Evolutionary conservation across 2,888 invertebrate species (phyloP), one percentile per base, ranked within the genome.

Genomic region (Diarsia rubi): DNA sequence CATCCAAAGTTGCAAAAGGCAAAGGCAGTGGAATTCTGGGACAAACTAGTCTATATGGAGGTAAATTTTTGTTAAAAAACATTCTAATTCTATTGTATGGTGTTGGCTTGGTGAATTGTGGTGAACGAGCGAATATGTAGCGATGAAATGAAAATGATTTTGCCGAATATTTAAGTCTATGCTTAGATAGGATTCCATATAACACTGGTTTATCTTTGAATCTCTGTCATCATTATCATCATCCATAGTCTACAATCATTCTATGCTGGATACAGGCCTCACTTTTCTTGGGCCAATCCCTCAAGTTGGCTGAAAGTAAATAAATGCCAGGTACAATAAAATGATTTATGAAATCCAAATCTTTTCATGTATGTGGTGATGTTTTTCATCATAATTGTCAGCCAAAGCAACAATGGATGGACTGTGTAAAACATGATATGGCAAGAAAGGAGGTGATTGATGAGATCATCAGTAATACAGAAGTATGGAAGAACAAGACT

Each of bases 1-100:
- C 31, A 54, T 60, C 54, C 24, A 72, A 78, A 63, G 42, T 67
- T 54, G 3, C 24, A 24, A 65, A 62, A 42, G 45, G 47, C 62
- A 31, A 62, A 60, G 64, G 37, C 49, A 60, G 19, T 31, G 16
- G 19, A 54, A 49, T 69, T 31, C 60, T 27, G 0, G 16, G 12
- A 31, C 27, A 44, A 64, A 60, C 64, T 37, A 24, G 31, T 31
- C 14, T 73, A 0, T 19, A 83, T 45, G 44, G 47, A 79, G 80
- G 80, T 79, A 27, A 79, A 59, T 54, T 37, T 5, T 37, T 37
- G 37, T 37, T 37, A 69, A 14, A n/a, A 11, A 72, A 31, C 42
- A 21, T 57, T 68, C 27, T 62, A 62, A 37, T 49, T 62, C 8
- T 74, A 21, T 19, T 57, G 8, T 62, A n/a, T n/a, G 45, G 19